Evolutionary conservation across 2,888 invertebrate genomes (phyloP), one percentile per base, ranked within the genome.

Genomic region (Zygaena filipendulae): DNA sequence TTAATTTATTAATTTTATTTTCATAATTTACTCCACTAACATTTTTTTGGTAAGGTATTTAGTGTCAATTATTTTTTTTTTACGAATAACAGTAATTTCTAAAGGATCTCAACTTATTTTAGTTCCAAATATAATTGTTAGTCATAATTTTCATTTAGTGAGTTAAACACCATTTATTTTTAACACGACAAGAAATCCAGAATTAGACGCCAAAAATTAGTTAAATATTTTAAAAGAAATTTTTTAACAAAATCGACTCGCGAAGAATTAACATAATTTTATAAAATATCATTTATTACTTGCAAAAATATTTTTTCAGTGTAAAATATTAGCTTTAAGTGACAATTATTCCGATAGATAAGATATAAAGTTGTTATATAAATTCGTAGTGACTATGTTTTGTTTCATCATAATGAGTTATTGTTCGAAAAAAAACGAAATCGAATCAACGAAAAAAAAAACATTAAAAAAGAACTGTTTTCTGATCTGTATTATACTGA

Each of bases 41-140:
- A 29, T 45, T 33, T 43, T 35, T 30, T 47, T 41, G 50, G 42
- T 36, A 40, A 39, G 55, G 49, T 48, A 52, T 54, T 58, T 59
- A 55, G 43, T n/a, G n/a, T 48, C 44, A 39, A 43, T 44, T 45
- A 43, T 37, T 42, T 34, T 40, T 43, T 49, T 43, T 48, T 47
- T 42, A 30, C 42, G 48, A 44, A 43, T 37, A 52, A 50, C 47
- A 49, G 45, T 34, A 48, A 52, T 45, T 46, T 59, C 45, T 35
- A 53, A 54, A 54, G 62, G 77, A 77, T 79, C 77, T 79, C 75
- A 71, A 59, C 55, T 61, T 50, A 59, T 59, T 64, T 68, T 58
- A 77, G 64, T 75, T 71, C 74, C 72, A 77, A 77, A 74, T 68
- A 66, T 59, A 60, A 43, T 54, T 58, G 56, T 60, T 74, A 77